Base-by-base conservation (phyloP, 2,797 vertebrate species). In the Trichosurus vulpecula region DNA sequence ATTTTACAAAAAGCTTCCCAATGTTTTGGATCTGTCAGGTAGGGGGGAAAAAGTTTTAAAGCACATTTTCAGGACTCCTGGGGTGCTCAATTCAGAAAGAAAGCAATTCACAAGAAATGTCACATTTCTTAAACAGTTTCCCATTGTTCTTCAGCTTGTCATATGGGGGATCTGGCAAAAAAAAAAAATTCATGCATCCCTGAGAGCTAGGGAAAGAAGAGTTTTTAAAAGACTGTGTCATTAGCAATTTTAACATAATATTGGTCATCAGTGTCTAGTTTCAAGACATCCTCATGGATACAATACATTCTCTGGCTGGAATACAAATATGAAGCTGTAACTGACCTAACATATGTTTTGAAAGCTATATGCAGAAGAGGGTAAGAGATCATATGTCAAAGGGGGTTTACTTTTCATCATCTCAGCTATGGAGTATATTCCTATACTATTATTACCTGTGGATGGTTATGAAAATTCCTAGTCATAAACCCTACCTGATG, bases 51-150 rank as follows among this genome's bases (percentile, higher is more conserved):
- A 81, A 53, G 4, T 61, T 92, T 95, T 35, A 94, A 96, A 94
- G 94, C 56, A 93, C 35, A 74, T 95, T 97, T 97, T 97, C 92
- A 96, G 61, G 92, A 91, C 94, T 96, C 94, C 81, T 96, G 66
- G 90, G 13, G 22, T 30, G 30, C 95, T 92, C 4, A 92, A 96
- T 93, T 91, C 55, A 96, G 52, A 87, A 96, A 96, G 93, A 90
- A 97, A 95, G 93, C 29, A 95, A 96, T 87, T 92, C 29, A 0
- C 8, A 94, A 95, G 56, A 97, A 97, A 61, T 74, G 30, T 94
- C 92, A 58, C 54, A 25, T 95, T 93, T 92, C 90, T 93, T 61
- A 89, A 87, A 96, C 30, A 97, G 47, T 56, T 97, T 97, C 95
- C 93, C 95, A 91, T 91, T 96, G 81, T 95, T 94, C 66, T 0